A percentile compares a stretch with the other conserved stretches of the same genome.
Evolutionary conservation across 2,888 invertebrate genomes (phyloP).

Genomic region (Agrilus mali): DNA sequence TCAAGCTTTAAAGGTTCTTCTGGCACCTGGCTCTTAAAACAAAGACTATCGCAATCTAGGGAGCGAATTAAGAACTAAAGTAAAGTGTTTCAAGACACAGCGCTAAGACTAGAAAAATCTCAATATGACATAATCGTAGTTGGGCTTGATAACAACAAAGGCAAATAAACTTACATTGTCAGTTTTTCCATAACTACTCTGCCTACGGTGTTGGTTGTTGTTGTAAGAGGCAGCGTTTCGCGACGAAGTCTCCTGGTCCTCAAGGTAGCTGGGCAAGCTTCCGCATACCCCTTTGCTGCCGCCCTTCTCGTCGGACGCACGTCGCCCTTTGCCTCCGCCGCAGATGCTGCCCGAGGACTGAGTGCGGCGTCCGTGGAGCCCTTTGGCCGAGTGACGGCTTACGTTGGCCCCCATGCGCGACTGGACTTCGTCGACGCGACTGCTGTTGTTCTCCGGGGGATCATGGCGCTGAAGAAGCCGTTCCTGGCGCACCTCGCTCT

Average conservation of each 20-base stretch:
- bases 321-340: conserved; percentile 34
- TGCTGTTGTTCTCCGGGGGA: conserved; percentile 19
- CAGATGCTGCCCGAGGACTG: conserved; percentile 65
- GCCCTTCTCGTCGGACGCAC: conserved; percentile 15
- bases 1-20: too few relatives aligned
- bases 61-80: too few relatives aligned
- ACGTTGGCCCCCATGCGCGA: conserved; percentile 60
- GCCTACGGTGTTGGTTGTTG: conserved; percentile 28
- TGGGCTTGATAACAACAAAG: too few relatives aligned
- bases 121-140: too few relatives aligned
- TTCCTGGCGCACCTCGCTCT: conserved; percentile 1
- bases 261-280: conserved; percentile 56
- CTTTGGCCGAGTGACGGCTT: conserved; percentile 62
- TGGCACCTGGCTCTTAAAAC: too few relatives aligned
- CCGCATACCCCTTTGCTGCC: conserved; percentile 34
- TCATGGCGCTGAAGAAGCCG: conserved; percentile 17
- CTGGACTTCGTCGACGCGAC: conserved; percentile 18
- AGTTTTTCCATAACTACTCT: too few relatives aligned
- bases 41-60: too few relatives aligned
- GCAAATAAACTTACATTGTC: too few relatives aligned
- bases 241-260: conserved; percentile 30
- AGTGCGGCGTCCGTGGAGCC: conserved; percentile 57
- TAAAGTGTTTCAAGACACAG: too few relatives aligned
- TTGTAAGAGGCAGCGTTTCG: conserved; percentile 34
- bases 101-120: too few relatives aligned